Evolutionary conservation across 2,113 vertebrate species (phyloP), one percentile per base, ranked within the genome.

Genomic region (Chaenocephalus aceratus): DNA sequence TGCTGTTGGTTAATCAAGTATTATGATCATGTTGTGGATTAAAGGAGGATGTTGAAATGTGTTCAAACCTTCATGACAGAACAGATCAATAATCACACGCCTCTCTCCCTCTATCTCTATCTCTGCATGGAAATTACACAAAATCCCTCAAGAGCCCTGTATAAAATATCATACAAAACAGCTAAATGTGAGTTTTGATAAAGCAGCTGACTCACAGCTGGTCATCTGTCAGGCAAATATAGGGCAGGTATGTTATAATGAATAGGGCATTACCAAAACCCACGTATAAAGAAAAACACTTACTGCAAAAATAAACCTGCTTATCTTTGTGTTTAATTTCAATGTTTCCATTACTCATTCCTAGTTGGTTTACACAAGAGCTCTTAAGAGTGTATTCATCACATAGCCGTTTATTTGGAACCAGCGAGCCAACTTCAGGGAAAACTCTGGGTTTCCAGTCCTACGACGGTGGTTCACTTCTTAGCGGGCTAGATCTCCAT

Each of bases 351-450:
- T 36, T 58, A 21, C 30, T 68, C 16, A 58, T 68, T 34, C 1
- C 46, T 60, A 65, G 41, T 7, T 48, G 54, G 41, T 61, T 76
- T 52, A 73, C 48, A 57, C 26, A 68, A 53, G 13, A 61, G 51
- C 61, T 48, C 77, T 62, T 41, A 57, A 13, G 36, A 82, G 13
- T 14, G 30, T 61, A 44, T 60, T 69, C 13, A 36, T 76, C 15
- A 49, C 54, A 11, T 46, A 63, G 66, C 61, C 64, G 46, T 46
- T 64, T 53, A 72, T 73, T 44, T 53, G 34, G 79, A 81, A 70
- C 57, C 23, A 63, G 26, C 26, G 26, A 3, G 26, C 26, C 3
- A 30, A 30, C 26, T 30, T 30, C 26, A 30, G 26, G 26, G 26
- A 3, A 30, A 30, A 30, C 3, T 30, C 26, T 30, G 26, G 3